Evolutionary conservation across 2,888 invertebrate genomes (phyloP).

Genomic region (Troilus luridus): DNA sequence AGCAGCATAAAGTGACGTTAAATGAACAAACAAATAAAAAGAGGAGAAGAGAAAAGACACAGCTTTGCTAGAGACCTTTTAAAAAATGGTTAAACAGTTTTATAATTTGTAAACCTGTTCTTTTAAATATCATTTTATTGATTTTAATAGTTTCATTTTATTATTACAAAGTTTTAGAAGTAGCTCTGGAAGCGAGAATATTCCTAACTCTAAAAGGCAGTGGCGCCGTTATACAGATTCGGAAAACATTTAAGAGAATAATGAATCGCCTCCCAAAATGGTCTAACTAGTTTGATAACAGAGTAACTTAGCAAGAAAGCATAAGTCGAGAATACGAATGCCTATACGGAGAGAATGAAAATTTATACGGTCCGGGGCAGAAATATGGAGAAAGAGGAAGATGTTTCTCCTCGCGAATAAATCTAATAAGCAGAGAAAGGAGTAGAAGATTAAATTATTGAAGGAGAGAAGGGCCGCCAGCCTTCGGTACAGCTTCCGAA

Average conservation of each 20-base stretch:
- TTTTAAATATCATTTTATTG: too few species aligned
- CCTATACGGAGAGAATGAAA: background rate
- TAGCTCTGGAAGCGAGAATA: background rate
- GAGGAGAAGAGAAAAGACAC: too few species aligned
- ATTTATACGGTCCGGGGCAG: background rate
- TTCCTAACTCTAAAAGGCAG: background rate
- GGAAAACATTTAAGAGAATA: background rate
- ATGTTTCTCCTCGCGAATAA: background rate
- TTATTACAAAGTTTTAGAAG: too few species aligned
- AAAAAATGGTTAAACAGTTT: too few species aligned
- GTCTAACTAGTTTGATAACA: background rate
- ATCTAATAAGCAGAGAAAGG: constrained; percentile 1
- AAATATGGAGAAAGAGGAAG: background rate
- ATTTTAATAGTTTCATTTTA: too few species aligned
- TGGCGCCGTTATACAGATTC: background rate
- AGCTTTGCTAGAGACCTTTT: too few species aligned
- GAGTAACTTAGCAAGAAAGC: background rate
- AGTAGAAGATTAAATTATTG: constrained; percentile 11
- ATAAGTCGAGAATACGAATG: background rate
- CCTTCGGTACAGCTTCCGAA: background rate
- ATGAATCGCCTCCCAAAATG: background rate
- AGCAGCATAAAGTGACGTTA: too few species aligned
- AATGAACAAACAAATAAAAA: too few species aligned
- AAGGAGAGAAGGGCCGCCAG: background rate
- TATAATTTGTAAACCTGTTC: too few species aligned